Base-by-base conservation (phyloP, 2,797 vertebrate genomes). In the Delichon dasypus region DNA sequence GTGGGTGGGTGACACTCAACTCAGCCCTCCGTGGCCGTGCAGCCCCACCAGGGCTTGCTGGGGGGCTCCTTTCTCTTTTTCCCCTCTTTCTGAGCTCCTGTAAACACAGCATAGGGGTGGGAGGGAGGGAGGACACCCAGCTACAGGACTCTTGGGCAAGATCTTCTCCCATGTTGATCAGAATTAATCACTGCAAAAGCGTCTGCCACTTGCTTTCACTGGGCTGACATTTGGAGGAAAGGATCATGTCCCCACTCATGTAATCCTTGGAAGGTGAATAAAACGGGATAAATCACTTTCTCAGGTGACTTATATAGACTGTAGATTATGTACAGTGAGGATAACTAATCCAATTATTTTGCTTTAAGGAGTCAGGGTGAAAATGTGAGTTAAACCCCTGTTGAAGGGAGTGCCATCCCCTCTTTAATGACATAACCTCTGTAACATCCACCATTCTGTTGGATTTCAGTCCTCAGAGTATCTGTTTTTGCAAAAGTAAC, bases 41-140 rank as follows among this genome's bases (percentile, higher is more conserved):
- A 16, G 1, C 57, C 27, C 27, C 3, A 6, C 3, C 38, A 78
- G 58, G 42, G 60, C 53, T 61, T 11, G 1, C 21, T 51, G 26
- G 34, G 16, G 32, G 16, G 13, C 26, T 53, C 2, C 3, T 27
- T 62, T 38, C 27, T 71, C 13, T 26, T 71, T 53, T 66, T 6
- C 12, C 19, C n/a, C 15, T 38, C 5, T 32, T n/a, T 54, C 40
- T 62, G n/a, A 72, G 48, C 48, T 54, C 18, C n/a, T 82, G 15
- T 72, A 22, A 45, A 22, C 14, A 22, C 3, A 5, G 25, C 0
- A 1, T 48, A 3, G 21, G 21, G 14, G 9, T 0, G 0, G 20
- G 27, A 34, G 13, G 16, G 13, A 30, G 17, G 32, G 17, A 66
- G 36, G 51, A 7, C 32, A 51, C 32, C 16, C 27, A 32, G 36